Percentiles rank a stretch among this genome's conserved stretches.
phyloP scores from a whole-genome alignment of 2,113 vertebrate genomes.

The Corydoras maculifer region DNA sequence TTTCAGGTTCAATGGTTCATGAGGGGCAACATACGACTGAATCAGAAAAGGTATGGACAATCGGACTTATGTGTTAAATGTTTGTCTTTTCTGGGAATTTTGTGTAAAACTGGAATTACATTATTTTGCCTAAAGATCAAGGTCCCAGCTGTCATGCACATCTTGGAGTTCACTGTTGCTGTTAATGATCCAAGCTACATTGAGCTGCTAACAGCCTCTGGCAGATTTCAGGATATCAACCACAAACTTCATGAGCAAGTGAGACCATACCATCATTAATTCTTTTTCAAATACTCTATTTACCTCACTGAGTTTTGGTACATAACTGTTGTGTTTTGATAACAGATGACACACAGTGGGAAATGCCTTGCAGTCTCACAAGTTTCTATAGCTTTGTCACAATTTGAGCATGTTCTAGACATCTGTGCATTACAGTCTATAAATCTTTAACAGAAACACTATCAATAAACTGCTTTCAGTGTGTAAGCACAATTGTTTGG shows the following conservation, averaged over 20 bases:
- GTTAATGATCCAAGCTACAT: slow-evolving; percentile 70
- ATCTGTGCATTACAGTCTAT: too few relatives aligned
- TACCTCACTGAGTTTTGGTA: not conserved
- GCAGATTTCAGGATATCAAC: slow-evolving; percentile 56
- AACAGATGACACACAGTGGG: not conserved
- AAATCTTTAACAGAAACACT: too few relatives aligned
- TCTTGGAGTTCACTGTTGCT: slow-evolving; percentile 80
- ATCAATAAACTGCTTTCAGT: too few relatives aligned
- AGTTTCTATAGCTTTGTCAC: too few relatives aligned
- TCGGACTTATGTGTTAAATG: too few relatives aligned
- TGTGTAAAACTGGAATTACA: slow-evolving; percentile 30
- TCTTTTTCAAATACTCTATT: not conserved
- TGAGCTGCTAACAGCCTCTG: slow-evolving; percentile 62
- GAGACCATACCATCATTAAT: slow-evolving; percentile 18
- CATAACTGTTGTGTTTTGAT: not conserved
- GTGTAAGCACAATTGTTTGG: too few relatives aligned
- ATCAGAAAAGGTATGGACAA: slow-evolving; percentile 25
- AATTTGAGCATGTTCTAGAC: too few relatives aligned
- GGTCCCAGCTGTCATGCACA: slow-evolving; percentile 65
- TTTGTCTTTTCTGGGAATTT: too few relatives aligned
- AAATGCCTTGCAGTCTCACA: too few relatives aligned
- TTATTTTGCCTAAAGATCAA: slow-evolving; percentile 46
- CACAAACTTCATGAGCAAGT: slow-evolving; percentile 75
- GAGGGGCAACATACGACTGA: slow-evolving; percentile 10
- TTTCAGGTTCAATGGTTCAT: slow-evolving; percentile 31